Evolutionary conservation across 1,140 invertebrate species (phyloP), one percentile per base, ranked within the genome.

Genomic region (Acromyrmex echinatior): DNA sequence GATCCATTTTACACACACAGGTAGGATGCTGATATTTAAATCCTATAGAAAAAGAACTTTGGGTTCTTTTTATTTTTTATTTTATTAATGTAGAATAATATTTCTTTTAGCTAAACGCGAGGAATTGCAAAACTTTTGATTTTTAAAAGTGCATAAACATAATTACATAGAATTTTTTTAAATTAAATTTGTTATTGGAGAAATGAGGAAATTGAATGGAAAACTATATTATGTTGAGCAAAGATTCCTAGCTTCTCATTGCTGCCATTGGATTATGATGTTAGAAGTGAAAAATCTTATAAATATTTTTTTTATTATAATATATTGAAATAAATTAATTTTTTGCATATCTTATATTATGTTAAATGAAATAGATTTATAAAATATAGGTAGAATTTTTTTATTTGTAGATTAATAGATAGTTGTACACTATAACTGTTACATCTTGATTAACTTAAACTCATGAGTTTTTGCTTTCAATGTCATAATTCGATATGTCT

Each of bases 261-360:
- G n/a, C 56, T 25, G 31, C 31, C 6, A 60, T 60, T 76, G 73
- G 21, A 76, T 76, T 76, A 76, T 76, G 56, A 76, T 18, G n/a
- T 76, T 6, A 76, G 1, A 76, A 76, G n/a, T 21, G 73, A 76
- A 39, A 76, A 39, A 60, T 60, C n/a, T 60, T 7, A 21, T 58
- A 2, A 60, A 31, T 31, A 25, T 60, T 6, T 45, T 39, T 62
- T 1, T 39, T 35, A 14, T 21, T 58, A 39, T 35, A 58, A 68
- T 14, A 58, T 58, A 74, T 58, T 74, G 12, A 74, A 58, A 21
- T n/a, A 35, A 74, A 74, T n/a, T 73, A 6, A 31, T 58, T 74
- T 58, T 74, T 31, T 74, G 18, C 31, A 21, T 21, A 51, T 31
- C 18, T 28, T 1, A 35, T 74, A 35, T 39, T 74, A 39, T 56